Conservation (phyloP, 53 echinoderm and acorn worm genomes). For the Astropecten irregularis region DNA sequence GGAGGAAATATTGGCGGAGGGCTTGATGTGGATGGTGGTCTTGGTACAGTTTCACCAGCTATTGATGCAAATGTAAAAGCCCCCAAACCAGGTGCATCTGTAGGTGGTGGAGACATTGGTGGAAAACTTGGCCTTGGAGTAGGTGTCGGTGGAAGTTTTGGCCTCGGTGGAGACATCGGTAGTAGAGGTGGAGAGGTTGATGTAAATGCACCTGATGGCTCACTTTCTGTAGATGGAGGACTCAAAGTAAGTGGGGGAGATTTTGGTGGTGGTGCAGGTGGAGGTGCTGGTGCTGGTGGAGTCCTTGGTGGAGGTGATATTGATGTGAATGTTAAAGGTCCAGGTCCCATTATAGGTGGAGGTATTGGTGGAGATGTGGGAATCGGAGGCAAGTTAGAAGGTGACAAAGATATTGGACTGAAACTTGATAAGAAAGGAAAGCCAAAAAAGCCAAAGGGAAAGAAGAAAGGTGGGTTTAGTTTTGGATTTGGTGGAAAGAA, state of each 20-base stretch:
- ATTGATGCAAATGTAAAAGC: not conserved
- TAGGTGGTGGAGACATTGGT: not conserved
- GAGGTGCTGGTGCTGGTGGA: constrained; percentile 14
- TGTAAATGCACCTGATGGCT: not conserved
- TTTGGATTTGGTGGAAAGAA: constrained; percentile 35
- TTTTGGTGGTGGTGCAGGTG: constrained; percentile 9
- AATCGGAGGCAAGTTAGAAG: constrained; percentile 11
- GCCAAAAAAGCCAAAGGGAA: constrained; percentile 36
- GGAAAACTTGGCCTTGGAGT: not conserved
- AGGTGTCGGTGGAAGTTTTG: not conserved
- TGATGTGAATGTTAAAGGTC: constrained; percentile 28
- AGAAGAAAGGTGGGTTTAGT: constrained; percentile 24
- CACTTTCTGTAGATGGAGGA: too few relatives aligned
- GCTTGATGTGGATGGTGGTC: not conserved
- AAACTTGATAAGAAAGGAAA: constrained; percentile 15
- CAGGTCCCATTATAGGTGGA: constrained; percentile 1
- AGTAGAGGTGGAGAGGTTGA: constrained; percentile 11
- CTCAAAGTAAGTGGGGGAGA: constrained; percentile 1
- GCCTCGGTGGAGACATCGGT: not conserved
- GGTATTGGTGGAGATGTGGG: constrained; percentile 39
- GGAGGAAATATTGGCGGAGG: not conserved
- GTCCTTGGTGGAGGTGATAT: too few relatives aligned
- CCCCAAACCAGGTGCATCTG: not conserved
- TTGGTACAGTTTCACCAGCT: not conserved
- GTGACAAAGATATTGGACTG: constrained; percentile 38